Conservation (phyloP, 64 coral and sea anemone genomes). For the Exaiptasia diaphana region DNA sequence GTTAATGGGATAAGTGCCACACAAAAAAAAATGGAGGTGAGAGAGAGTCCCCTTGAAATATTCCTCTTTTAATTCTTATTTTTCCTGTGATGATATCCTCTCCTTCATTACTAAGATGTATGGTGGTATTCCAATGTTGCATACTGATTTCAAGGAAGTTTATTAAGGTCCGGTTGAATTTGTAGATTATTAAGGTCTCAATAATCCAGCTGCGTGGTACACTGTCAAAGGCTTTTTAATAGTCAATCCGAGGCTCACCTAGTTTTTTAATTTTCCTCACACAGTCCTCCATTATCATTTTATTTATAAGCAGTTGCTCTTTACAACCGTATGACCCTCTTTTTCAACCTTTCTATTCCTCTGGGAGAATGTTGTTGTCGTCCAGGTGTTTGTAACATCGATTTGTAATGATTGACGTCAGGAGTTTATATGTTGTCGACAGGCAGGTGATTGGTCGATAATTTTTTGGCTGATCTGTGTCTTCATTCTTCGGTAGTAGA, state of each 20-base stretch:
- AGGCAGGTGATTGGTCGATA: too few relatives aligned
- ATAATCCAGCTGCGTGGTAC: slow-evolving; percentile 2
- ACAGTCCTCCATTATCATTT: slow-evolving; percentile 16
- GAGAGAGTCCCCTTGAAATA: background rate
- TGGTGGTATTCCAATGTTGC: background rate
- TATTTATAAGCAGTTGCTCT: slow-evolving; percentile 21
- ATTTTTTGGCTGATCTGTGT: too few relatives aligned
- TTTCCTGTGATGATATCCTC: background rate
- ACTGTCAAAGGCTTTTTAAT: slow-evolving; percentile 2
- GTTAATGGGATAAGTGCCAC: slow-evolving; percentile 37
- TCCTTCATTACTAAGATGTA: background rate
- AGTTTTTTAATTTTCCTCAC: slow-evolving; percentile 2
- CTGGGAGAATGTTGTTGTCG: too few relatives aligned
- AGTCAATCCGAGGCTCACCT: background rate
- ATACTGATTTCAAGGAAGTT: background rate
- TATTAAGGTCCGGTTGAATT: background rate
- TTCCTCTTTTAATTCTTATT: slow-evolving; percentile 25
- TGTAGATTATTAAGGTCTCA: background rate
- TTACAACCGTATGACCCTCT: background rate
- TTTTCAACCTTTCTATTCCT: too few relatives aligned
- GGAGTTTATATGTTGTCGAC: too few relatives aligned
- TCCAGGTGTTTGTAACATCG: too few relatives aligned
- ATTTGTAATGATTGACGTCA: too few relatives aligned
- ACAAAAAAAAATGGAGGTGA: slow-evolving; percentile 26
- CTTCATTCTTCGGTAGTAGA: too few relatives aligned